phyloP scores from a whole-genome alignment of 2,113 vertebrate genomes.

The Noctilio leporinus region DNA sequence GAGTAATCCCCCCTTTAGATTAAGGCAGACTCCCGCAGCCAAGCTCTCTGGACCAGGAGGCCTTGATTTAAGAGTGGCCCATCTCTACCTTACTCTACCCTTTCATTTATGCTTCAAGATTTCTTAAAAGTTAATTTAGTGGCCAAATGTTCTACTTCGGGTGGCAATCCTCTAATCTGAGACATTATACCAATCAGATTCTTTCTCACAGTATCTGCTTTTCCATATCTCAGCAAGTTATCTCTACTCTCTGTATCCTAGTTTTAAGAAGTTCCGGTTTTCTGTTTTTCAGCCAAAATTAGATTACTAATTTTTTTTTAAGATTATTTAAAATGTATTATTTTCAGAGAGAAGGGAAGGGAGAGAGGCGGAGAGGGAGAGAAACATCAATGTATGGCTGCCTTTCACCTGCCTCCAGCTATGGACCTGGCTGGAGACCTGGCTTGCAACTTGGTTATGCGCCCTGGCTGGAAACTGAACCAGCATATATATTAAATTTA shows the following conservation, averaged over 20 bases:
- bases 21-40: neutral
- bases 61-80: neutral
- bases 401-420: no score
- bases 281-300: conserved; percentile 47
- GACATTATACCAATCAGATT: neutral
- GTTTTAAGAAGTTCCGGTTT: conserved; percentile 34
- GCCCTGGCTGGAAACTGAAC: no score
- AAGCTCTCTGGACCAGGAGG: neutral
- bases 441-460: no score
- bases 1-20: neutral
- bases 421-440: no score
- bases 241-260: neutral
- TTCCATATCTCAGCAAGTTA: neutral
- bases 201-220: neutral
- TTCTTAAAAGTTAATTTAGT: neutral
- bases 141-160: neutral
- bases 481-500: conserved; percentile 58
- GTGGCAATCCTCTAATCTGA: neutral
- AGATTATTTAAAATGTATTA: no score
- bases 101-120: neutral
- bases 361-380: no score
- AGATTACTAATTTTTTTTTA: neutral
- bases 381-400: no score
- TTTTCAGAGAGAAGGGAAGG: no score
- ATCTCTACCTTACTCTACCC: neutral